Conservation (phyloP, 2,888 invertebrate species). For the Oscheius myriophilus region DNA sequence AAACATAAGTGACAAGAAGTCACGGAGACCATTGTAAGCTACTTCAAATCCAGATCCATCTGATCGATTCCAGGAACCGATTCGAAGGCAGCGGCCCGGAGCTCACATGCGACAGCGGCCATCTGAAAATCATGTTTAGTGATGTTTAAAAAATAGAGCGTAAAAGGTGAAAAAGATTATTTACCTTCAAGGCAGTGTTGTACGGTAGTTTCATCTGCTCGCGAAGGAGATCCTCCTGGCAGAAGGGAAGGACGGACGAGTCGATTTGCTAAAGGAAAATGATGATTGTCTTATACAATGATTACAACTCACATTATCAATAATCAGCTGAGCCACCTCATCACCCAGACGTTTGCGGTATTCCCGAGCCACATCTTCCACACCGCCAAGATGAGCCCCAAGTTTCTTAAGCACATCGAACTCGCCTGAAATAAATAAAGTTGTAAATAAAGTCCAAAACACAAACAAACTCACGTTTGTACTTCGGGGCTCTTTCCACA, state of each 20-base stretch:
- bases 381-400: background rate
- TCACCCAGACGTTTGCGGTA: background rate
- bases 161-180: no score
- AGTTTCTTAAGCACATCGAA: background rate
- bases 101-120: background rate
- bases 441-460: no score
- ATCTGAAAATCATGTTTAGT: background rate
- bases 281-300: background rate
- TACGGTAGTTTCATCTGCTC: slow-evolving; percentile 1
- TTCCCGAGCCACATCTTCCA: background rate
- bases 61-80: slow-evolving; percentile 9
- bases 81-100: background rate
- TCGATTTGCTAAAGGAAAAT: slow-evolving; percentile 1
- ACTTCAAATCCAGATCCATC: background rate
- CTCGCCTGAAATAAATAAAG: background rate
- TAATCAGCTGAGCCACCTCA: background rate
- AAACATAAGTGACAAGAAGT: no score
- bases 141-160: background rate
- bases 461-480: background rate
- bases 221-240: slow-evolving; percentile 6
- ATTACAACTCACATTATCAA: background rate
- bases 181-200: background rate
- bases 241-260: background rate
- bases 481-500: background rate
- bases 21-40: background rate